These are phyloP conservation scores for Oscheius sp. DNA, from an alignment of 2,888 invertebrate species.

Conservation along the genomic window DNA sequence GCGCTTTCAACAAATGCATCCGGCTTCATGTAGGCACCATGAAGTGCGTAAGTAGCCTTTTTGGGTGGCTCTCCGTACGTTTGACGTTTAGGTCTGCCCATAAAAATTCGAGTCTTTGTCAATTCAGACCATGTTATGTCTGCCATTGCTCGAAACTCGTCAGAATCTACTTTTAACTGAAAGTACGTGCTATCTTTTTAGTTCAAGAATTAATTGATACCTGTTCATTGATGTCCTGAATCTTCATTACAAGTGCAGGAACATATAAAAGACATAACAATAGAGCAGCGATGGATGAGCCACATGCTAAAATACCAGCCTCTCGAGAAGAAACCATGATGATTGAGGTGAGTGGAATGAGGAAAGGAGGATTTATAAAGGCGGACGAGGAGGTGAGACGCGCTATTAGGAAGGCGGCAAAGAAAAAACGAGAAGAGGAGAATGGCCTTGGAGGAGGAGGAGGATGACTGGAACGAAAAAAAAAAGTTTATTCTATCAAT, in stretches of 20 bases:
- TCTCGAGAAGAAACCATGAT: constrained; percentile 40
- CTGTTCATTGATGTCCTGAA: constrained; percentile 54
- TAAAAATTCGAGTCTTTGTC: constrained; percentile 40
- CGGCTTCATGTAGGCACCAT: constrained; percentile 56
- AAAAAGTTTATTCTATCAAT: neutral
- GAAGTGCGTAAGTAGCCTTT: constrained; percentile 50
- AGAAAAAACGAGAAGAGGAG: neutral
- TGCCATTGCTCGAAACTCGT: constrained; percentile 57
- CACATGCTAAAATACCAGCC: constrained; percentile 52
- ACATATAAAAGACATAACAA: constrained; percentile 51
- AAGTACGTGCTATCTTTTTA: too few species aligned
- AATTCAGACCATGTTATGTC: constrained; percentile 57
- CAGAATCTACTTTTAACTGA: constrained; percentile 53
- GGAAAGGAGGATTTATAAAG: neutral
- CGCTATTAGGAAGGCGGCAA: constrained; percentile 4
- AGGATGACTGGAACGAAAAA: neutral
- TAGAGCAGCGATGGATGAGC: constrained; percentile 48
- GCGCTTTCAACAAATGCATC: constrained; percentile 57
- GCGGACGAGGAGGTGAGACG: constrained; percentile 26
- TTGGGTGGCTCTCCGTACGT: constrained; percentile 43
- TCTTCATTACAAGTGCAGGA: constrained; percentile 55
- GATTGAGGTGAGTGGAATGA: neutral
- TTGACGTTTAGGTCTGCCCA: constrained; percentile 49
- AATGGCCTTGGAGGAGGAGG: constrained; percentile 6
- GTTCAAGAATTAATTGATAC: constrained; percentile 16